phyloP scores from a whole-genome alignment of 2,113 vertebrate genomes.

The Callocephalon fimbriatum region DNA sequence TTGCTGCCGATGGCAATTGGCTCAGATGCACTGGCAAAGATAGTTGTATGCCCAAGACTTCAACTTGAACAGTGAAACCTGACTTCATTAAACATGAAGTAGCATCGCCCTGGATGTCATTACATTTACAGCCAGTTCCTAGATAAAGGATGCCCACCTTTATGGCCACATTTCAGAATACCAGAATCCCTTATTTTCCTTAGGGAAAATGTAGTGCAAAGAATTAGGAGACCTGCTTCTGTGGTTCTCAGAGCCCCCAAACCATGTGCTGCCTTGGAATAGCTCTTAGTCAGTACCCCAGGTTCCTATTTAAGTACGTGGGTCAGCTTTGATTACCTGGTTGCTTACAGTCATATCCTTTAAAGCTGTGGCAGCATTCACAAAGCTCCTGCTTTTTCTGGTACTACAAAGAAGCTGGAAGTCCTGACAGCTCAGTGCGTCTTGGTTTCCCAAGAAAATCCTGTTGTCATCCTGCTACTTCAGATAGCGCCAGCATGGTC shows the following conservation, averaged over 20 bases:
- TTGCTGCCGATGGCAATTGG: neutral
- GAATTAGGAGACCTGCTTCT: neutral
- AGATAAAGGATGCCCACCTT: neutral
- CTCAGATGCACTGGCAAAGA: neutral
- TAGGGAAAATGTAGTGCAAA: neutral
- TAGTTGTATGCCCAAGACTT: accelerated
- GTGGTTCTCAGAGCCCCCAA: neutral
- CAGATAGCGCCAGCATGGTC: neutral
- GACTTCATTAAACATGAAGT: neutral
- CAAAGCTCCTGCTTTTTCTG: neutral
- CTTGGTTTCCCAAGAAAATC: neutral
- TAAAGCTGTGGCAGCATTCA: neutral
- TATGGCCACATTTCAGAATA: neutral
- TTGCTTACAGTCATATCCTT: neutral
- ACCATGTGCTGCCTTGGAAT: neutral
- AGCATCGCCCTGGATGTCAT: neutral
- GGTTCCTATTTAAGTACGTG: neutral
- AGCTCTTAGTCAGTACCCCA: neutral
- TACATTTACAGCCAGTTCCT: neutral
- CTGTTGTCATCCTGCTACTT: neutral
- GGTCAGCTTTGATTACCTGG: neutral
- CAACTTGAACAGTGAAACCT: neutral
- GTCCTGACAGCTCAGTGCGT: too few species aligned
- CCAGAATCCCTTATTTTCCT: neutral
- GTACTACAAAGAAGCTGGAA: accelerated